Evolutionary conservation across 2,113 vertebrate genomes (phyloP).

Genomic region (Isichthys henryi): DNA sequence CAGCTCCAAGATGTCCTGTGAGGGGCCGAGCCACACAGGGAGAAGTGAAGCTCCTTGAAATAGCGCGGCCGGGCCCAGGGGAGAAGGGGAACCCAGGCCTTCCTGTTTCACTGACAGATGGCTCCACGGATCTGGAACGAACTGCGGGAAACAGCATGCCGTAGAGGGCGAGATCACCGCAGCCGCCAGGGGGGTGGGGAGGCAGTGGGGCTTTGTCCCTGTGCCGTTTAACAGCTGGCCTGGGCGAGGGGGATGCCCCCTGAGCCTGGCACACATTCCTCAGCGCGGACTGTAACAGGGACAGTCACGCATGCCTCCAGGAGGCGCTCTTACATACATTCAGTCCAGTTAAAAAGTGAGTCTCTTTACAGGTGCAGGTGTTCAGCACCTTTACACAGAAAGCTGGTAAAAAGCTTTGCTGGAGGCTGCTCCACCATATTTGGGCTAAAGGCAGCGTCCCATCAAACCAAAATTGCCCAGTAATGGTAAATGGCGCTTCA

Average conservation of each 20-base stretch:
- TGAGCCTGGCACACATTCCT: not conserved
- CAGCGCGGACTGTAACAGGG: not conserved
- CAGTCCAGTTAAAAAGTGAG: not conserved
- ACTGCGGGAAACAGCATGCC: slow-evolving; percentile 62
- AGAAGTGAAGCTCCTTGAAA: slow-evolving; percentile 75
- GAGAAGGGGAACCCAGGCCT: slow-evolving; percentile 74
- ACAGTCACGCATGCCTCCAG: not conserved
- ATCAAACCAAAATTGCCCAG: not conserved
- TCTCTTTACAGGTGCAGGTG: not conserved
- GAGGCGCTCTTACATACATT: not conserved
- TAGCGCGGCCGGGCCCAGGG: slow-evolving; percentile 65
- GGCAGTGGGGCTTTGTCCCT: not conserved
- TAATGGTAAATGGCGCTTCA: not conserved
- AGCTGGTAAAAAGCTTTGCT: not conserved
- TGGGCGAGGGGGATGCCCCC: not conserved
- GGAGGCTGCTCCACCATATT: not conserved
- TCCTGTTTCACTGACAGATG: slow-evolving; percentile 83
- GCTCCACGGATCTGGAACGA: slow-evolving; percentile 66
- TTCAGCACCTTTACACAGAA: not conserved
- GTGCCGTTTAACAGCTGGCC: not conserved
- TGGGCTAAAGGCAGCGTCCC: not conserved
- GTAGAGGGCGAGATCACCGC: not conserved
- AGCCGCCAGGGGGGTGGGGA: not conserved
- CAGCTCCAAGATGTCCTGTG: slow-evolving; percentile 62
- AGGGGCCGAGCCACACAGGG: slow-evolving; percentile 49